These are phyloP conservation scores for Metallyticus violacea DNA, from an alignment of 2,888 invertebrate genomes.

Conservation along the genomic window DNA sequence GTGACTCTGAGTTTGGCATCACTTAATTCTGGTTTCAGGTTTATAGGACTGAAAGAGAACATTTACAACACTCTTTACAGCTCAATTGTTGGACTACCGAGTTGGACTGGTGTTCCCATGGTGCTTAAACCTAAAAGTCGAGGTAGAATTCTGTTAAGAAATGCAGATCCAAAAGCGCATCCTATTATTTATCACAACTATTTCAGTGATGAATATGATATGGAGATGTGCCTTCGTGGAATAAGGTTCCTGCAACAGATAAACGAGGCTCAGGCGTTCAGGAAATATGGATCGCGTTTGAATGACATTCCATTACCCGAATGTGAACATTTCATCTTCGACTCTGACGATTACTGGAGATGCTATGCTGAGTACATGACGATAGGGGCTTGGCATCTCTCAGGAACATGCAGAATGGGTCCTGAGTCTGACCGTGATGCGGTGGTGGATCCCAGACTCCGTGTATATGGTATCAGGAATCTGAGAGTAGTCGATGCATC, in stretches of 20 bases:
- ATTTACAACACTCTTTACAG: conserved; percentile 43
- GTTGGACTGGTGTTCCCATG: conserved; percentile 61
- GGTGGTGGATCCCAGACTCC: conserved; percentile 28
- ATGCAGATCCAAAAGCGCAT: conserved; percentile 65
- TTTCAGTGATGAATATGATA: conserved; percentile 57
- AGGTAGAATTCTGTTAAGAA: conserved; percentile 63
- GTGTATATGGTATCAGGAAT: conserved; percentile 39
- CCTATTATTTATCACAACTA: conserved; percentile 78
- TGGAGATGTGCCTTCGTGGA: conserved; percentile 44
- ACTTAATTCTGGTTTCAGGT: conserved; percentile 41
- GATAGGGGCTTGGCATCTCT: conserved; percentile 63
- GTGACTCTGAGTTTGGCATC: conserved; percentile 54
- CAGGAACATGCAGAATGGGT: conserved; percentile 27
- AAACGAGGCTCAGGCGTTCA: conserved; percentile 8
- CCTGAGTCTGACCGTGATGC: conserved; percentile 34
- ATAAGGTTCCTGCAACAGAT: conserved; percentile 46
- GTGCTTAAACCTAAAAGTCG: conserved; percentile 67
- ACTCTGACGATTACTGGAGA: conserved; percentile 64
- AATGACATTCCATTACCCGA: conserved; percentile 43
- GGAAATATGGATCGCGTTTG: not conserved
- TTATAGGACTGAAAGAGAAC: conserved; percentile 48
- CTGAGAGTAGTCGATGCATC: conserved; percentile 45
- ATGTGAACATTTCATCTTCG: conserved; percentile 57
- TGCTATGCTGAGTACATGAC: conserved; percentile 65
- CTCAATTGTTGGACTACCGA: conserved; percentile 45